These are phyloP conservation scores for Muntiacus reevesi DNA, from an alignment of 2,113 vertebrate genomes.

Conservation along the genomic window DNA sequence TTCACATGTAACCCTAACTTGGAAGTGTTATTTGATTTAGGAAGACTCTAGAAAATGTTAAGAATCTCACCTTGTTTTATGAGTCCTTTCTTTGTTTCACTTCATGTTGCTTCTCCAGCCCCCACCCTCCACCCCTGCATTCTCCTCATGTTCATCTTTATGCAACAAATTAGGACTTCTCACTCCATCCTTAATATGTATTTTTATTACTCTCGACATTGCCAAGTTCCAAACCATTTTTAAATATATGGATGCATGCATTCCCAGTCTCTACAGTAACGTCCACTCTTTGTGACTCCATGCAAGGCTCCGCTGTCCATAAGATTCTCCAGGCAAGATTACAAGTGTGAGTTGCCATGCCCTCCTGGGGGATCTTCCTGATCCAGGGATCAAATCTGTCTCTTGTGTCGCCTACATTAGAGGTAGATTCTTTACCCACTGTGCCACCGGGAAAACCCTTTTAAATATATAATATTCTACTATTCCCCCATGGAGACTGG, in stretches of 20 bases:
- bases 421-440: background rate
- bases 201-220: background rate
- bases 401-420: background rate
- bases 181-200: background rate
- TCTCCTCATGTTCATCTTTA: background rate
- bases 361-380: background rate
- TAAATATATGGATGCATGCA: background rate
- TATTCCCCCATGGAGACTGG: background rate
- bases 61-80: background rate
- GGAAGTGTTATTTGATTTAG: background rate
- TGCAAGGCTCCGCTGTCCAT: background rate
- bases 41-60: background rate
- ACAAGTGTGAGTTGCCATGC: background rate
- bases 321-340: background rate
- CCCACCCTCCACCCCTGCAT: background rate
- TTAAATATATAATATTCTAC: background rate
- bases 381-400: background rate
- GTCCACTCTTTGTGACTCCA: background rate
- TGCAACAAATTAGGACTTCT: background rate
- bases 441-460: background rate
- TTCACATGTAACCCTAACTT: background rate
- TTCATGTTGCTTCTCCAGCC: background rate
- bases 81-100: background rate
- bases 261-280: background rate
- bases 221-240: background rate